Evolutionary conservation across 2,888 invertebrate genomes (phyloP).

Genomic region (Melieria crassipennis): DNA sequence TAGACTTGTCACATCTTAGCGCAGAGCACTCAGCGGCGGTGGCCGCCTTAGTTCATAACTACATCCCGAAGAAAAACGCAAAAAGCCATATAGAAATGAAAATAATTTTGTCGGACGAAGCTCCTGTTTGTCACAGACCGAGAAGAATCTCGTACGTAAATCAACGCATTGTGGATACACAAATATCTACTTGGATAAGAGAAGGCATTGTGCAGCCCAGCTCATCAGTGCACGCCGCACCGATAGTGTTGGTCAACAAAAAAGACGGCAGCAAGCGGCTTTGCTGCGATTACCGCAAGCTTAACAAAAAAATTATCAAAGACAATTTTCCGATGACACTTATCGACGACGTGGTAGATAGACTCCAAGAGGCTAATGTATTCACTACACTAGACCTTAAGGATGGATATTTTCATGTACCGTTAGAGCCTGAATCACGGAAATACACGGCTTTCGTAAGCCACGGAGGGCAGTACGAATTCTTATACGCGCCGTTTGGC

Average conservation of each 20-base stretch:
- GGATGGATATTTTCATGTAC: slow-evolving; percentile 19
- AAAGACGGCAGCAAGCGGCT: slow-evolving; percentile 11
- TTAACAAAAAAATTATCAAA: slow-evolving; percentile 9
- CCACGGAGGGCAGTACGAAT: background rate
- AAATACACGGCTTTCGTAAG: slow-evolving; percentile 10
- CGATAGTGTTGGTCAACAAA: slow-evolving; percentile 6
- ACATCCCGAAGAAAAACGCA: too few relatives aligned
- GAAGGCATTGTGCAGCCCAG: too few relatives aligned
- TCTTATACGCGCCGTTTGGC: slow-evolving; percentile 2
- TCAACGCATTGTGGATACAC: too few relatives aligned
- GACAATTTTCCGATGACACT: slow-evolving; percentile 16
- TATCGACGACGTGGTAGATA: slow-evolving; percentile 15
- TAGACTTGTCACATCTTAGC: too few relatives aligned
- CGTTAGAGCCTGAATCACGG: background rate
- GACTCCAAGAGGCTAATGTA: slow-evolving; percentile 7
- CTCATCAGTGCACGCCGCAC: slow-evolving; percentile 8
- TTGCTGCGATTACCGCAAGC: slow-evolving; percentile 13
- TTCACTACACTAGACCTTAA: slow-evolving; percentile 6
- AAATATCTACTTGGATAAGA: too few relatives aligned
- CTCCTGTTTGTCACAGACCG: too few relatives aligned
- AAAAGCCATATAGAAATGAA: too few relatives aligned
- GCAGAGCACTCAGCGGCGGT: too few relatives aligned
- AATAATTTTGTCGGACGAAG: too few relatives aligned
- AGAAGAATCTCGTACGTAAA: too few relatives aligned
- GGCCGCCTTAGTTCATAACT: too few relatives aligned